Percentiles rank a stretch among this genome's conserved stretches.
These are phyloP conservation scores for Sebastes jordani DNA, from an alignment of 2,797 vertebrate species.

Conservation along the genomic window DNA sequence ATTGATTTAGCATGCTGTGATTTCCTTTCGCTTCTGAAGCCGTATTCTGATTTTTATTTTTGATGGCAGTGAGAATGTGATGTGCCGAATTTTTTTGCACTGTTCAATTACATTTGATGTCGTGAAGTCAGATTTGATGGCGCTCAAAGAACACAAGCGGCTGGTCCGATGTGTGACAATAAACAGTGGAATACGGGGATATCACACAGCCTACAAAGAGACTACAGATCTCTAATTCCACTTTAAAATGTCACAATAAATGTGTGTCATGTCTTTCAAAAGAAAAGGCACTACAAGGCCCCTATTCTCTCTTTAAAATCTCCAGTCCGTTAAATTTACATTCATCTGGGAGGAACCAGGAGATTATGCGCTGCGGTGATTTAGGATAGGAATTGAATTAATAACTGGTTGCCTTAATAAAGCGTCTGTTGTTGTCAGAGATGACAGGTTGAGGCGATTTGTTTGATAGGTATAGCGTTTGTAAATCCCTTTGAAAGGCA, in stretches of 20 bases:
- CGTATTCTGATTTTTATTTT: constrained; percentile 65
- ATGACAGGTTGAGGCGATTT: constrained; percentile 67
- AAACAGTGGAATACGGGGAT: constrained; percentile 46
- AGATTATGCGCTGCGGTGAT: constrained; percentile 50
- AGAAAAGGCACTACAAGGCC: constrained; percentile 14
- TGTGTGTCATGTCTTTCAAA: constrained; percentile 23
- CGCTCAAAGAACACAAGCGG: constrained; percentile 38
- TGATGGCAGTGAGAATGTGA: constrained; percentile 58
- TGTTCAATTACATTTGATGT: constrained; percentile 65
- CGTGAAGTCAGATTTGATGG: constrained; percentile 59
- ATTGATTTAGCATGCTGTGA: constrained; percentile 80
- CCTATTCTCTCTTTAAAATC: constrained; percentile 20
- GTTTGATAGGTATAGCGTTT: constrained; percentile 72
- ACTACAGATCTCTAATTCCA: constrained; percentile 32
- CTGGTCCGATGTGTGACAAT: constrained; percentile 31
- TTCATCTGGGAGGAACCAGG: constrained; percentile 44
- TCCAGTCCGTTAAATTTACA: constrained; percentile 39
- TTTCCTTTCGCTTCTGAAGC: constrained; percentile 66
- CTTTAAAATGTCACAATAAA: constrained; percentile 49
- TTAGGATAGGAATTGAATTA: constrained; percentile 56
- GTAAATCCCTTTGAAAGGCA: constrained; percentile 74
- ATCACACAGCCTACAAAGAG: constrained; percentile 28
- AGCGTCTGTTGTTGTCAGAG: constrained; percentile 66
- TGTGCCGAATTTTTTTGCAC: constrained; percentile 49
- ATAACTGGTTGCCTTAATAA: constrained; percentile 63